These are phyloP conservation scores for Xanthostigma xanthostigma DNA, from an alignment of 2,888 invertebrate species.

Conservation along the genomic window DNA sequence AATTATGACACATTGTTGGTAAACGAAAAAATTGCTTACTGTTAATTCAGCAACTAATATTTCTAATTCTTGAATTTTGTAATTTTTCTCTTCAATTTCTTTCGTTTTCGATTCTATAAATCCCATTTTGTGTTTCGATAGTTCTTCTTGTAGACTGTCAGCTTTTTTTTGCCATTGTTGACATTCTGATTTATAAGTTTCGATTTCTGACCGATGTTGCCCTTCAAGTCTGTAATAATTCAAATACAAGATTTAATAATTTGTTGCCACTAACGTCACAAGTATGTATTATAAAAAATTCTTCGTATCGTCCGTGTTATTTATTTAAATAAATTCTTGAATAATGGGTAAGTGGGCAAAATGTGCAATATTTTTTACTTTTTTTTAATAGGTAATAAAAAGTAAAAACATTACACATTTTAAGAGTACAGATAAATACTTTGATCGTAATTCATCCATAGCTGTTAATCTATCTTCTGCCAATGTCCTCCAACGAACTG, in stretches of 20 bases:
- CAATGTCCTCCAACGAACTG: constrained; percentile 49
- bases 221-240: constrained; percentile 33
- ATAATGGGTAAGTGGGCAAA: too few relatives aligned
- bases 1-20: too few relatives aligned
- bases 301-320: too few relatives aligned
- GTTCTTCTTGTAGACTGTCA: constrained; percentile 25
- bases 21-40: constrained; percentile 16
- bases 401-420: too few relatives aligned
- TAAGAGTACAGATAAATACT: constrained; percentile 19
- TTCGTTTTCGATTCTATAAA: constrained; percentile 24
- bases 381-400: too few relatives aligned
- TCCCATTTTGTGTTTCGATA: constrained; percentile 26
- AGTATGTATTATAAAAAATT: too few relatives aligned
- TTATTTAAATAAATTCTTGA: too few relatives aligned
- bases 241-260: too few relatives aligned
- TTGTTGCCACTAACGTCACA: too few relatives aligned
- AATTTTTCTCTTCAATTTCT: constrained; percentile 29
- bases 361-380: too few relatives aligned
- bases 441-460: constrained; percentile 36
- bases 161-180: constrained; percentile 45
- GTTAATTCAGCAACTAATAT: constrained; percentile 26
- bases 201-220: constrained; percentile 45
- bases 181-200: constrained; percentile 45
- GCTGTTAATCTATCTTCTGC: constrained; percentile 49
- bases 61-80: constrained; percentile 31